phyloP scores from a whole-genome alignment of 2,113 vertebrate species.

The Albula goreensis region DNA sequence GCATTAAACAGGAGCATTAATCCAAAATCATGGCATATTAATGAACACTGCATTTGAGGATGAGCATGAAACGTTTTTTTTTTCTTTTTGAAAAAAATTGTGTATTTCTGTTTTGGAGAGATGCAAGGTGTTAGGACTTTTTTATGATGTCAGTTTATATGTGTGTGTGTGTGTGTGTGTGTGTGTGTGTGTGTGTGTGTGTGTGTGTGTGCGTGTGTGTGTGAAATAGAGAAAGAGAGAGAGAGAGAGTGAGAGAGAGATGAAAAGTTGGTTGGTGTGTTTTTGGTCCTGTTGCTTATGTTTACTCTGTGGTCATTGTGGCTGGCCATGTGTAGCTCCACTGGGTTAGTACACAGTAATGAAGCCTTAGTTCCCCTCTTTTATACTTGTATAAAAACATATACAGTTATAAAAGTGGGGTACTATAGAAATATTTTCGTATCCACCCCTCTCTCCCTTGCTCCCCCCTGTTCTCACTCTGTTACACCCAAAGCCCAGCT shows the following conservation, averaged over 20 bases:
- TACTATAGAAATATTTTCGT: neutral
- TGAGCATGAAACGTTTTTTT: too few relatives aligned
- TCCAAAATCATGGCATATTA: too few relatives aligned
- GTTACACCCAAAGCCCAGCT: slow-evolving; percentile 39
- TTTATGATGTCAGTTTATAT: too few relatives aligned
- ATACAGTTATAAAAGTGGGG: too few relatives aligned
- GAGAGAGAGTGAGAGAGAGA: neutral
- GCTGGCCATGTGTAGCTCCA: neutral
- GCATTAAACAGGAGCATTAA: too few relatives aligned
- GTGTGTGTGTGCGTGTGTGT: neutral
- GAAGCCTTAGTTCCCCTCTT: neutral
- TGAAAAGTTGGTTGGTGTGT: neutral
- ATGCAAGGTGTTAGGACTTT: too few relatives aligned
- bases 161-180: neutral
- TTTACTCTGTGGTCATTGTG: neutral
- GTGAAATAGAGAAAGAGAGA: neutral
- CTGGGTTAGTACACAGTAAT: neutral
- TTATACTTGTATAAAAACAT: neutral
- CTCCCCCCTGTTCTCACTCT: slow-evolving; percentile 30
- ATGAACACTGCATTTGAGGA: too few relatives aligned
- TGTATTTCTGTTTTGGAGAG: too few relatives aligned
- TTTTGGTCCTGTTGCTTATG: neutral
- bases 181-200: too few relatives aligned
- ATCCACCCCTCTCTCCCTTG: slow-evolving; percentile 18
- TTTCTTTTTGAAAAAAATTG: too few relatives aligned